Evolutionary conservation across 2,797 vertebrate genomes (phyloP).

Genomic region (Cottoperca gobio): DNA sequence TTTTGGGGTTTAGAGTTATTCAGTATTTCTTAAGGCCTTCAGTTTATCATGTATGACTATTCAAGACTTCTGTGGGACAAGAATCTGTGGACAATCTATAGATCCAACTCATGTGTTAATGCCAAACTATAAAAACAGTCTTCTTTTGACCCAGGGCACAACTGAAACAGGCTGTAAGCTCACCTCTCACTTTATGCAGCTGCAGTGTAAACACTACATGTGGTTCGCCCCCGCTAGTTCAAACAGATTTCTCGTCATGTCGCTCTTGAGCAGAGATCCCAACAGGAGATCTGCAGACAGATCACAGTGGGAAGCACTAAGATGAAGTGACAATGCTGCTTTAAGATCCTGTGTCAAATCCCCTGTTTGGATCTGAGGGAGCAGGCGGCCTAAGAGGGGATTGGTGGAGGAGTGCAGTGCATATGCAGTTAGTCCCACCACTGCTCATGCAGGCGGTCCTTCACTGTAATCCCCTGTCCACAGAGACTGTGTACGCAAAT

Average conservation of each 20-base stretch:
- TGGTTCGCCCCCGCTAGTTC: conserved; percentile 18
- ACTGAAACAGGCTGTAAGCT: conserved; percentile 18
- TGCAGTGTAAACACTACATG: conserved; percentile 18
- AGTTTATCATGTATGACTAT: conserved; percentile 7
- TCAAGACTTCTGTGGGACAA: neutral
- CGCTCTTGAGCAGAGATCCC: conserved; percentile 50
- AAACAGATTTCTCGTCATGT: conserved; percentile 48
- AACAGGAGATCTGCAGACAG: conserved; percentile 71
- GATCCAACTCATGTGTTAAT: conserved; percentile 2
- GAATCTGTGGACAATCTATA: neutral
- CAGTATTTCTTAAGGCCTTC: neutral
- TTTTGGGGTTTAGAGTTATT: neutral
- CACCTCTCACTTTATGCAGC: neutral
- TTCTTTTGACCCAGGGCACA: neutral
- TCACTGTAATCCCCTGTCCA: conserved; percentile 74
- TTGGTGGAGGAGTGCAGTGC: conserved; percentile 64
- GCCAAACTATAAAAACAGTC: neutral
- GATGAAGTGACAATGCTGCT: conserved; percentile 69
- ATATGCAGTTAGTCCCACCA: conserved; percentile 76
- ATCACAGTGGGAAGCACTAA: conserved; percentile 67
- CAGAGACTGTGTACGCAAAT: conserved; percentile 51
- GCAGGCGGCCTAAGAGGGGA: conserved; percentile 55
- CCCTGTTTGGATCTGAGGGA: conserved; percentile 64
- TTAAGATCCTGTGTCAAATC: conserved; percentile 75
- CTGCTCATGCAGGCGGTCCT: conserved; percentile 75